Percentiles rank a stretch among this genome's conserved stretches.
Evolutionary conservation across 2,888 invertebrate species (phyloP).

Genomic region (Yponomeuta plumbellus): DNA sequence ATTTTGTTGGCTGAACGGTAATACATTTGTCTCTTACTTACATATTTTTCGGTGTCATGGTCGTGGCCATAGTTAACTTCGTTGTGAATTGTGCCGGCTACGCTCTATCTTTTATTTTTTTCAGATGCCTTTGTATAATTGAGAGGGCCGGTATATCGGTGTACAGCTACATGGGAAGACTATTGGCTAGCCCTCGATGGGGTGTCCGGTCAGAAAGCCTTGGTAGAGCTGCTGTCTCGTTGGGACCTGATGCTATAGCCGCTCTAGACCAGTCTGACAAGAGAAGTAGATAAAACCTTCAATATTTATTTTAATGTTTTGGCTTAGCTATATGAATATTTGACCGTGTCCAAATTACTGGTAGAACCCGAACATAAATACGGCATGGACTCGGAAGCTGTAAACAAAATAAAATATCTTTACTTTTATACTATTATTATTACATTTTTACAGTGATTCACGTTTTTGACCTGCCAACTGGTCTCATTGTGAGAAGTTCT

Average conservation of each 20-base stretch:
- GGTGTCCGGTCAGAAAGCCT: slow-evolving; percentile 90
- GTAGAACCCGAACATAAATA: no score
- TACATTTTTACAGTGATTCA: slow-evolving; percentile 82
- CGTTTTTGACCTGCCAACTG: slow-evolving; percentile 87
- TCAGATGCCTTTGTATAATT: slow-evolving; percentile 91
- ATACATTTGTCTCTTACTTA: background rate
- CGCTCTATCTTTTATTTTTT: slow-evolving; percentile 28
- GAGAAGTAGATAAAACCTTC: slow-evolving; percentile 76
- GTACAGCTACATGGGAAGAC: slow-evolving; percentile 94
- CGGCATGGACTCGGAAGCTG: no score
- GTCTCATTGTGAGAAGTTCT: slow-evolving; percentile 80
- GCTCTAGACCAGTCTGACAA: slow-evolving; percentile 90
- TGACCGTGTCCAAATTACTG: no score
- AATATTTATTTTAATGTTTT: background rate
- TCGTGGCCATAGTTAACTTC: no score
- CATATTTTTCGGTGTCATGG: no score
- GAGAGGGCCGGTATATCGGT: slow-evolving; percentile 90
- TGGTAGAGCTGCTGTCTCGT: slow-evolving; percentile 83
- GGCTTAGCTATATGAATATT: no score
- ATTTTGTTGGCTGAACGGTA: slow-evolving; percentile 90
- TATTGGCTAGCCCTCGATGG: slow-evolving; percentile 90
- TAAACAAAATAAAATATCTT: no score
- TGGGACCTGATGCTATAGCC: slow-evolving; percentile 92
- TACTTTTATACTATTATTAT: no score
- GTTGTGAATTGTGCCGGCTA: background rate